phyloP scores from a whole-genome alignment of 1,140 invertebrate genomes.

The Olivierus martensii region DNA sequence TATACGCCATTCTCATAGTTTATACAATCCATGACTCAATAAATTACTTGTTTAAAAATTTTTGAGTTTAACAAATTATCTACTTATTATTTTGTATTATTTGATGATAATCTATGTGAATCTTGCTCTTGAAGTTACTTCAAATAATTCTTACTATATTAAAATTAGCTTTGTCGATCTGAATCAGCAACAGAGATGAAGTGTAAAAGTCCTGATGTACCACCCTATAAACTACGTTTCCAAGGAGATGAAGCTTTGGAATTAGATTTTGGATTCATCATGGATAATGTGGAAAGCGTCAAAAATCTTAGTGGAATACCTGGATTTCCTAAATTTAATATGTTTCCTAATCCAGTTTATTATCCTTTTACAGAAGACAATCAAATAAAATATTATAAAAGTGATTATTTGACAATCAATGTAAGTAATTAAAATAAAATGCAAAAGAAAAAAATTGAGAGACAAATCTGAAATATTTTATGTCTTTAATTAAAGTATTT shows the following conservation, averaged over 20 bases:
- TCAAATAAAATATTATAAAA: constrained; percentile 79
- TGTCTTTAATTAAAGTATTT: no score
- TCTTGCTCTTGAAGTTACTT: no score
- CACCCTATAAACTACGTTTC: constrained; percentile 40
- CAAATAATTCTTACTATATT: no score
- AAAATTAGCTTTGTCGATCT: constrained; percentile 51
- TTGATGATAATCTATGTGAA: no score
- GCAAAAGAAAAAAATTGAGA: no score
- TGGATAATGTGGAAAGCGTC: constrained; percentile 80
- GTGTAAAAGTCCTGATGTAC: constrained; percentile 64
- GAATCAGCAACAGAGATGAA: constrained; percentile 63
- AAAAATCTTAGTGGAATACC: constrained; percentile 52
- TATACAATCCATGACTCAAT: no score
- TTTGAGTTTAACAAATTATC: no score
- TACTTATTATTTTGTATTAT: no score
- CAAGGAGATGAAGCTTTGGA: constrained; percentile 52
- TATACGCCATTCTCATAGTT: no score
- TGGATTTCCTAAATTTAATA: constrained; percentile 50
- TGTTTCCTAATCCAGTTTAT: constrained; percentile 86
- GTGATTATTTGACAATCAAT: constrained; percentile 91
- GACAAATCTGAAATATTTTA: no score
- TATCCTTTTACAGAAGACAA: constrained; percentile 68
- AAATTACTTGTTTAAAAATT: no score
- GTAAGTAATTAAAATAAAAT: constrained; percentile 31
- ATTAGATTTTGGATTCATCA: constrained; percentile 83